These are phyloP conservation scores for Percopsis transmontana DNA, from an alignment of 2,113 vertebrate species.

Conservation along the genomic window DNA sequence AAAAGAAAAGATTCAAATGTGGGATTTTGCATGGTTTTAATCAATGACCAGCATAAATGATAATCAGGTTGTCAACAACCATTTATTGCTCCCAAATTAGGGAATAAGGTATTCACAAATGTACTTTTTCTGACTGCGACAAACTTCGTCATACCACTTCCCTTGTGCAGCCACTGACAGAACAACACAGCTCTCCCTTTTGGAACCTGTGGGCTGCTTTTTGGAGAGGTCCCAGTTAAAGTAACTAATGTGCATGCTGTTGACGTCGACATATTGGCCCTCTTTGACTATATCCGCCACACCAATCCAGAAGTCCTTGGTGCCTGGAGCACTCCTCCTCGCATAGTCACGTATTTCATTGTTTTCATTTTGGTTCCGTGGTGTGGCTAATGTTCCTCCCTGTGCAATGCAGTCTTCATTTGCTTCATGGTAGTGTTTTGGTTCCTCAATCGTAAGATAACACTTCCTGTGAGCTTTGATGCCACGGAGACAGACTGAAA, in stretches of 20 bases:
- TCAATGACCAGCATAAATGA: slow-evolving; percentile 18
- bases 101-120: slow-evolving; percentile 95
- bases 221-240: slow-evolving; percentile 89
- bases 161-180: slow-evolving; percentile 87
- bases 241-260: slow-evolving; percentile 84
- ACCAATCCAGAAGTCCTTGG: slow-evolving; percentile 91
- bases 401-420: slow-evolving; percentile 96
- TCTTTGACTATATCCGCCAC: slow-evolving; percentile 90
- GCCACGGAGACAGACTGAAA: slow-evolving; percentile 93
- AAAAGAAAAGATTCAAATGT: slow-evolving; percentile 6
- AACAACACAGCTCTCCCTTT: slow-evolving; percentile 88
- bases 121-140: slow-evolving; percentile 89
- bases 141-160: slow-evolving; percentile 92
- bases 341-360: slow-evolving; percentile 85
- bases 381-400: slow-evolving; percentile 89
- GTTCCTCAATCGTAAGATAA: slow-evolving; percentile 85
- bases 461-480: slow-evolving; percentile 93
- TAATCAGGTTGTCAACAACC: slow-evolving; percentile 17
- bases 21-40: slow-evolving; percentile 23
- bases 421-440: slow-evolving; percentile 92
- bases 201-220: slow-evolving; percentile 89
- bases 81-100: slow-evolving; percentile 41
- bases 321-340: slow-evolving; percentile 81
- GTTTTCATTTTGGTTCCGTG: slow-evolving; percentile 85
- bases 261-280: slow-evolving; percentile 93